Evolutionary conservation across 1,140 invertebrate species (phyloP), one percentile per base, ranked within the genome.

Genomic region (Ectropis grisescens): DNA sequence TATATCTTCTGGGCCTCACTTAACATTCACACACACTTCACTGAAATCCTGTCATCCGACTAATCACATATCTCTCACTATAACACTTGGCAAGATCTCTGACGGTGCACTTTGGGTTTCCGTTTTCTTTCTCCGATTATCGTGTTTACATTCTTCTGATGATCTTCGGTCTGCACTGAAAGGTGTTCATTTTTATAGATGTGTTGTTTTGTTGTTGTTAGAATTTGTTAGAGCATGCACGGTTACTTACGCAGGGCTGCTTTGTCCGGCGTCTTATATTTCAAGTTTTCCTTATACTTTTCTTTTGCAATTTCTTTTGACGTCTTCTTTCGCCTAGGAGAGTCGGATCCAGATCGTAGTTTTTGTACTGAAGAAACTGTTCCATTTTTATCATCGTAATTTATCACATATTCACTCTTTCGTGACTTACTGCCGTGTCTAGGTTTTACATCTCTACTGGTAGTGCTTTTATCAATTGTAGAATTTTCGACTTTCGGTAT

Each of bases 341-440:
- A 42, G 42, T 47, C 50, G 35, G 58, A 53, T 23, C 43, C 47
- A 30, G 55, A 24, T 44, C 46, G 59, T 22, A 81, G 50, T 67
- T 81, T 78, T 24, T 64, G 57, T 34, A 80, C 42, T 4, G 75
- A 81, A 11, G 76, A 68, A 2, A 81, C 66, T n/a, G 72, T 78
- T 38, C 76, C 76, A 39, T 81, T 76, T 59, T 81, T 81, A 34
- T 81, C 76, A 27, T 81, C 69, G 29, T 81, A 81, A 41, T 81
- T 81, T 30, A 81, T 76, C 2, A 81, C 65, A 34, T 81, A 81
- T 57, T 72, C 69, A 41, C 57, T 68, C 38, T 55, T 38, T 24
- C 46, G 57, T n/a, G 53, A 37, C n/a, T 8, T 19, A 8, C 16
- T 19, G 16, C 16, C 16, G 8, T 19, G 16, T 8, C 16, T 19